Conservation (phyloP, 2,888 invertebrate genomes). For the Drosophila mulleri region DNA sequence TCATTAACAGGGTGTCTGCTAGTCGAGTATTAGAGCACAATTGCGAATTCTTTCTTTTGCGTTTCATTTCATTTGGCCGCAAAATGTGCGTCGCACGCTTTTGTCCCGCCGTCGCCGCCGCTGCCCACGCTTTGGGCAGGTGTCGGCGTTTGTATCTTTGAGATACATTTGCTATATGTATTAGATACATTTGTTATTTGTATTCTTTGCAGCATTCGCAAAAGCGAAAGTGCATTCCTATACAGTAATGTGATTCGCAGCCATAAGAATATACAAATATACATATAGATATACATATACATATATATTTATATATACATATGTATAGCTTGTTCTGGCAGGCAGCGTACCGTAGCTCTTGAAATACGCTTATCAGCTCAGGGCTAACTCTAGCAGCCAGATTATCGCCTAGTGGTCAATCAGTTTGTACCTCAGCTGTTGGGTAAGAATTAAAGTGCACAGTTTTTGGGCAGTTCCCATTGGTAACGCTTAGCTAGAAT, state of each 20-base stretch:
- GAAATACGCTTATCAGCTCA: constrained; percentile 25
- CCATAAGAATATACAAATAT: not conserved
- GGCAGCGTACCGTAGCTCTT: not conserved
- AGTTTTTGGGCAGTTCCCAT: constrained; percentile 2
- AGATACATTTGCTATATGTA: constrained; percentile 48
- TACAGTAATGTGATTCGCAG: constrained; percentile 7
- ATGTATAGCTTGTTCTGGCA: not conserved
- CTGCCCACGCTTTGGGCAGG: constrained; percentile 2
- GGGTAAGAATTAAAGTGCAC: not conserved
- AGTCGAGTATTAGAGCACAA: not conserved
- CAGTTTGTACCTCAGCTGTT: not conserved
- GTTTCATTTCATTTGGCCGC: constrained; percentile 64
- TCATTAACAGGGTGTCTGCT: constrained; percentile 14
- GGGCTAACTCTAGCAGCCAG: constrained; percentile 7
- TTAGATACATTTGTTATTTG: constrained; percentile 34
- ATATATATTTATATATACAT: not conserved
- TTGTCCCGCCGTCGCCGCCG: not conserved
- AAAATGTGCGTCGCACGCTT: constrained; percentile 49
- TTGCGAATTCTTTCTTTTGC: constrained; percentile 41
- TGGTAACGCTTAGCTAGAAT: not conserved
- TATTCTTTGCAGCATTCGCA: constrained; percentile 18
- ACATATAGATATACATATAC: too few relatives aligned
- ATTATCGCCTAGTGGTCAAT: constrained; percentile 16
- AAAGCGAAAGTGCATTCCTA: constrained; percentile 68
- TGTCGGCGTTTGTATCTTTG: constrained; percentile 49